Conservation (phyloP, 2,888 invertebrate species). For the Chloroclysta siterata region DNA sequence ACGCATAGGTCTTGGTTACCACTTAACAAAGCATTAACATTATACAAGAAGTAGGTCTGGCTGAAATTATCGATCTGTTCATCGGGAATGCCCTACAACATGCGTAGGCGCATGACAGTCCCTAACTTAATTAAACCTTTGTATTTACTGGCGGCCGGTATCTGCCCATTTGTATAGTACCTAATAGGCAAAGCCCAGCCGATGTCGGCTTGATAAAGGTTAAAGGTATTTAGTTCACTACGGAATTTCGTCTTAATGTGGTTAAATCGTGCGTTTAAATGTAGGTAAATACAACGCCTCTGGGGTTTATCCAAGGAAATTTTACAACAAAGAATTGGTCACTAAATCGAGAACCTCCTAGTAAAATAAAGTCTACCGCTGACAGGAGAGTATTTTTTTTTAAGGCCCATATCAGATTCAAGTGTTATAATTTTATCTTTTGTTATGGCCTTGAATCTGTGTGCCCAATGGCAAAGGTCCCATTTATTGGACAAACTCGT, state of each 20-base stretch:
- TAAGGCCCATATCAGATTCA: too few relatives aligned
- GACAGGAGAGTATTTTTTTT: too few relatives aligned
- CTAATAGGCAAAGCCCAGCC: slow-evolving; percentile 26
- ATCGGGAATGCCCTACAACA: slow-evolving; percentile 42
- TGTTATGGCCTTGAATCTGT: too few relatives aligned
- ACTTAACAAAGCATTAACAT: too few relatives aligned
- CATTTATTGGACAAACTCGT: too few relatives aligned
- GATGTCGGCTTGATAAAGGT: slow-evolving; percentile 56
- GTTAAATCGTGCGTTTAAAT: slow-evolving; percentile 56
- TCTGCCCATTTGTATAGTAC: slow-evolving; percentile 42
- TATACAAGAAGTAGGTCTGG: slow-evolving; percentile 1
- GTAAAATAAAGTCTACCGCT: too few relatives aligned
- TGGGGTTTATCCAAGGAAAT: not conserved
- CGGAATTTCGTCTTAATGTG: slow-evolving; percentile 55
- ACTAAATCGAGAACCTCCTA: not conserved
- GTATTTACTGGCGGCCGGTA: slow-evolving; percentile 60
- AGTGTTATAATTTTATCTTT: too few relatives aligned
- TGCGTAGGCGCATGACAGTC: slow-evolving; percentile 57
- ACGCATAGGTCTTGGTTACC: too few relatives aligned
- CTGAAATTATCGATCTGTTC: slow-evolving; percentile 32
- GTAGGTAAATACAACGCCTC: slow-evolving; percentile 24
- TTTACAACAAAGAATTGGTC: not conserved
- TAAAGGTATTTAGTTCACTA: slow-evolving; percentile 66
- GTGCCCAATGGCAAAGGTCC: too few relatives aligned
- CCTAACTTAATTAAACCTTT: slow-evolving; percentile 73